These are phyloP conservation scores for Trachymyrmex septentrionalis DNA, from an alignment of 1,140 invertebrate species.

Conservation along the genomic window DNA sequence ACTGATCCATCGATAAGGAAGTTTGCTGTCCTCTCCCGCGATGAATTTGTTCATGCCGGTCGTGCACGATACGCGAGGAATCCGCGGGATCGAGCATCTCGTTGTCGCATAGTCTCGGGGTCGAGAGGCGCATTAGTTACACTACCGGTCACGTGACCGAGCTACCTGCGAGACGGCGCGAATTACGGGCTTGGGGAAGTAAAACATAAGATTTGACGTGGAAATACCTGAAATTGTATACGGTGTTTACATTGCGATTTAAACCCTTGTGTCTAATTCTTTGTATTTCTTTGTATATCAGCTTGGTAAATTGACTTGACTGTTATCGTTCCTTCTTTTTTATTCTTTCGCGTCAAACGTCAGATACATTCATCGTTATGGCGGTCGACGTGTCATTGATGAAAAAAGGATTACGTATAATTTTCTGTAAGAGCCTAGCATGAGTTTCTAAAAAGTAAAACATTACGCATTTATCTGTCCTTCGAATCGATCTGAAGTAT, in stretches of 20 bases:
- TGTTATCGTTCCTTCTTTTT: background rate
- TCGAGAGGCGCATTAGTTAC: slow-evolving; percentile 8
- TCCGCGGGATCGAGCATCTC: slow-evolving; percentile 54
- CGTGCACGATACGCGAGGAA: slow-evolving; percentile 45
- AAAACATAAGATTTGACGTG: background rate
- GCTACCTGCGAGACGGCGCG: slow-evolving; percentile 14
- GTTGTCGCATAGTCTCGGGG: slow-evolving; percentile 55
- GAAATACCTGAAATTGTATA: background rate
- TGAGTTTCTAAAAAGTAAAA: background rate
- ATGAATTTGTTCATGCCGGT: slow-evolving; percentile 57
- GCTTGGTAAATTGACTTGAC: background rate
- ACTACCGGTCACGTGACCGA: slow-evolving; percentile 43
- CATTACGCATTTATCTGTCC: background rate
- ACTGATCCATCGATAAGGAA: slow-evolving; percentile 79
- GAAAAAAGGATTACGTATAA: slow-evolving; percentile 22
- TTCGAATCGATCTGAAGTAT: background rate
- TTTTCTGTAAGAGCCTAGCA: background rate
- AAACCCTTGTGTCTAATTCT: background rate
- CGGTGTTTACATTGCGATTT: background rate
- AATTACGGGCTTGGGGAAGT: slow-evolving; percentile 5
- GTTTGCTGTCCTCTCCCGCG: slow-evolving; percentile 72
- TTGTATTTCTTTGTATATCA: background rate
- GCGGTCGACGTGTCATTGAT: background rate
- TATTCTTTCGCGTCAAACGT: slow-evolving; percentile 35
- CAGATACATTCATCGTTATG: slow-evolving; percentile 20